A percentile compares a stretch with the other conserved stretches of the same genome.
Evolutionary conservation across 1,140 invertebrate genomes (phyloP).

Genomic region (Dendrolimus kikuchii): DNA sequence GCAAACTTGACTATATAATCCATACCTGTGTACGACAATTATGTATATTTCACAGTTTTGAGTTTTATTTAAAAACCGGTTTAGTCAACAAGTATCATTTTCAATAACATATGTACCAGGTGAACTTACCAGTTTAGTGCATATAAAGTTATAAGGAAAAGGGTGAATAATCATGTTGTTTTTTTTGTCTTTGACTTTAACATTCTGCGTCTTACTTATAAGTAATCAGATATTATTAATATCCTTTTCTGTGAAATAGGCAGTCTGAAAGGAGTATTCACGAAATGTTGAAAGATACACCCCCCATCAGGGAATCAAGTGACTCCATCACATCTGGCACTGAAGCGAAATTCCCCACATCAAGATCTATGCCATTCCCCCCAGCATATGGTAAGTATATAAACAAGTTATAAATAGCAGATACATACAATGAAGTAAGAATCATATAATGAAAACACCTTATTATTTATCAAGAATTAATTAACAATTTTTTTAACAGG

Average conservation of each 20-base stretch:
- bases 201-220: neutral
- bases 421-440: neutral
- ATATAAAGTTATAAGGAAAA: too few species aligned
- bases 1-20: too few species aligned
- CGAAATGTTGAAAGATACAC: constrained; percentile 90
- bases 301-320: constrained; percentile 83
- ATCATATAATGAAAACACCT: neutral
- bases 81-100: too few species aligned
- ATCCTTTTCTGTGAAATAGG: constrained; percentile 26
- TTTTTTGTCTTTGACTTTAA: too few species aligned
- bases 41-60: too few species aligned
- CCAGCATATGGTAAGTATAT: constrained; percentile 53
- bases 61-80: too few species aligned
- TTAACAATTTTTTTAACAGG: too few species aligned
- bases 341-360: constrained; percentile 68
- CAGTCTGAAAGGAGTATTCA: constrained; percentile 84
- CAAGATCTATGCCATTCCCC: constrained; percentile 67
- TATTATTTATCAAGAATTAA: too few species aligned
- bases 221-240: constrained; percentile 1
- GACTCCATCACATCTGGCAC: constrained; percentile 83
- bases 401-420: neutral
- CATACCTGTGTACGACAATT: too few species aligned
- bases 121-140: too few species aligned
- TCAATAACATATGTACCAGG: too few species aligned
- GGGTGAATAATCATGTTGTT: too few species aligned